Evolutionary conservation across 2,113 vertebrate genomes (phyloP), one percentile per base, ranked within the genome.

Genomic region (Colossoma macropomum): DNA sequence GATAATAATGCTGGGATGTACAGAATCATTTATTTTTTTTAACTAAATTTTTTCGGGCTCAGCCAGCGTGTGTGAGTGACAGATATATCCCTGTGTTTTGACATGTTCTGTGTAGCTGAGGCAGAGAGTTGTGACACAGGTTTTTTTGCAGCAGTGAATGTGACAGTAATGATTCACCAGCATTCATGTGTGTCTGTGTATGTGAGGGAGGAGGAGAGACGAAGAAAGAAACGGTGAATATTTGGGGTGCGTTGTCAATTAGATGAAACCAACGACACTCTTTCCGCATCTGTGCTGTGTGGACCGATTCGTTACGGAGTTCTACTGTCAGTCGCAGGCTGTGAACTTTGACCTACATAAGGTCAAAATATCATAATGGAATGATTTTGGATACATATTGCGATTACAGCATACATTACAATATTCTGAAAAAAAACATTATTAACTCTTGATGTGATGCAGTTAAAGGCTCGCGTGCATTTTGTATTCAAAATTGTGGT

Each of bases 71-170:
- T 16, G 2, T 71, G 50, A 81, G 25, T 79, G 76, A 84, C 77
- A 79, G 50, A 68, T 71, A 70, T 32, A 30, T 56, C 52, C 71
- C 62, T 34, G 30, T 60, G 66, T 81, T 86, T 83, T 82, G 86
- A 84, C 83, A 75, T 60, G 77, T 77, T 45, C 73, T 75, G 73
- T 71, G 77, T 84, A n/a, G 74, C 60, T 75, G 80, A 78, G 83
- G 71, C 32, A 60, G n/a, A 83, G 48, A 76, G 75, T 59, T 65
- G 32, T 56, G 86, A 63, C 80, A 70, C 34, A 28, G 23, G 5
- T 71, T 72, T 41, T 34, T 77, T 45, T 87, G 52, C 79, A 68
- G 27, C 84, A 59, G 12, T 12, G 45, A 28, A 45, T 38, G 9
- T 78, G 60, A 69, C 79, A 34, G 65, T 84, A 69, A 85, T 48